phyloP scores from a whole-genome alignment of 2,888 invertebrate species.

The Eristalis arbustorum region DNA sequence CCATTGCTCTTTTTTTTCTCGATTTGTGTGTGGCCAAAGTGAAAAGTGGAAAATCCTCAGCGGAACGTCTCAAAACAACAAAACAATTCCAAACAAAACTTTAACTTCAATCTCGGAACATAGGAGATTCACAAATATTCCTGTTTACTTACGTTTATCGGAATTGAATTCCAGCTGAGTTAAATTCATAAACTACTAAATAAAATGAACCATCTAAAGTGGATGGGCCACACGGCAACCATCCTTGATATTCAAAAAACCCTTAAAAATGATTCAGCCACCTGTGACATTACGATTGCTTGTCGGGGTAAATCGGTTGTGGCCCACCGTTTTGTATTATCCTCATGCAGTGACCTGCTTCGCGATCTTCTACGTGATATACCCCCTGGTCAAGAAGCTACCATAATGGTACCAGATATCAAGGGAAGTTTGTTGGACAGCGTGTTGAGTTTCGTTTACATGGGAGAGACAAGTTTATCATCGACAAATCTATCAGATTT shows the following conservation, averaged over 20 bases:
- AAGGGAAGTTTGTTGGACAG: conserved; percentile 76
- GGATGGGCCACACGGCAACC: conserved; percentile 79
- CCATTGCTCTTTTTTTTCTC: conserved; percentile 37
- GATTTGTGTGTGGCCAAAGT: conserved; percentile 61
- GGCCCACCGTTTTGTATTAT: conserved; percentile 78
- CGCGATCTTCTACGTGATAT: conserved; percentile 76
- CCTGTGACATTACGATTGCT: conserved; percentile 77
- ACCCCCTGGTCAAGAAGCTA: conserved; percentile 76
- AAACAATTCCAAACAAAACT: conserved; percentile 50
- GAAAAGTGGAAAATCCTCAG: conserved; percentile 50
- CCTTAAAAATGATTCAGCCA: conserved; percentile 75
- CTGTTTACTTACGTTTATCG: conserved; percentile 49
- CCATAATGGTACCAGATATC: conserved; percentile 78
- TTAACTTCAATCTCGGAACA: conserved; percentile 46
- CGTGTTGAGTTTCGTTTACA: conserved; percentile 78
- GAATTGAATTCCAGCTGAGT: conserved; percentile 22
- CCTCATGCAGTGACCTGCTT: conserved; percentile 78
- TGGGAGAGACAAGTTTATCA: conserved; percentile 77
- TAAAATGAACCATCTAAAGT: conserved; percentile 78
- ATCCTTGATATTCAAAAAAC: conserved; percentile 78
- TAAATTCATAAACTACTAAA: not conserved
- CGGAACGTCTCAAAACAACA: conserved; percentile 67
- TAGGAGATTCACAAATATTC: conserved; percentile 35
- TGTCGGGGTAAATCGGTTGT: conserved; percentile 77
- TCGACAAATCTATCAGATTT: conserved; percentile 78